phyloP scores from a whole-genome alignment of 2,888 invertebrate genomes.

The Drosophila seclusa region DNA sequence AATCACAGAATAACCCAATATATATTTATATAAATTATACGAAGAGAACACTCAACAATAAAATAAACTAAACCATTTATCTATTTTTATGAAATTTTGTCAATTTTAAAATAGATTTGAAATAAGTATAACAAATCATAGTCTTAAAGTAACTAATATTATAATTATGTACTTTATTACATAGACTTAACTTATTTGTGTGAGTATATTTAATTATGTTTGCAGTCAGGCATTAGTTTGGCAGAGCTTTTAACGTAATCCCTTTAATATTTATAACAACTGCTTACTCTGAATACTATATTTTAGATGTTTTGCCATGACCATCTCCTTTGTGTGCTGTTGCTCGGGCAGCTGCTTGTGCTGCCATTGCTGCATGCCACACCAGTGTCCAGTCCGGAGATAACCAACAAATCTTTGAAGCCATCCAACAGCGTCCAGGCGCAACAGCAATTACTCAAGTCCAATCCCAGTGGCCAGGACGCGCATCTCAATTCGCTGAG shows the following conservation, averaged over 20 bases:
- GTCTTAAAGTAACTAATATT: background rate
- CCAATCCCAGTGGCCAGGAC: slow-evolving; percentile 62
- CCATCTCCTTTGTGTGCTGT: slow-evolving; percentile 18
- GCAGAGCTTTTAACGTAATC: background rate
- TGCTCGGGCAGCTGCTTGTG: slow-evolving; percentile 50
- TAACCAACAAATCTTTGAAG: slow-evolving; percentile 69
- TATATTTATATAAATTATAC: background rate
- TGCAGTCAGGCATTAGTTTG: background rate
- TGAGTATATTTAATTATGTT: background rate
- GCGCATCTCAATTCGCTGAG: slow-evolving; percentile 81
- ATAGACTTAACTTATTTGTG: background rate
- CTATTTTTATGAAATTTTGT: background rate
- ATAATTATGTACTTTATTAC: background rate
- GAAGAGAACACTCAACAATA: background rate
- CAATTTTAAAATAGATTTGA: background rate
- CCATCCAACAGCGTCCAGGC: slow-evolving; percentile 48
- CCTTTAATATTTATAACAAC: background rate
- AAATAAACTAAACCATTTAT: background rate
- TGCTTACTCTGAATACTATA: background rate
- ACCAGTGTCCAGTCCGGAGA: slow-evolving; percentile 80
- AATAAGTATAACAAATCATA: background rate
- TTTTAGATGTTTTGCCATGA: slow-evolving; percentile 57
- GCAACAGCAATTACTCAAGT: slow-evolving; percentile 43
- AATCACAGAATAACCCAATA: slow-evolving; percentile 30
- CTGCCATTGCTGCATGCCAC: slow-evolving; percentile 48